Evolutionary conservation across 2,888 invertebrate species (phyloP).

Genomic region (Dynastes maya): DNA sequence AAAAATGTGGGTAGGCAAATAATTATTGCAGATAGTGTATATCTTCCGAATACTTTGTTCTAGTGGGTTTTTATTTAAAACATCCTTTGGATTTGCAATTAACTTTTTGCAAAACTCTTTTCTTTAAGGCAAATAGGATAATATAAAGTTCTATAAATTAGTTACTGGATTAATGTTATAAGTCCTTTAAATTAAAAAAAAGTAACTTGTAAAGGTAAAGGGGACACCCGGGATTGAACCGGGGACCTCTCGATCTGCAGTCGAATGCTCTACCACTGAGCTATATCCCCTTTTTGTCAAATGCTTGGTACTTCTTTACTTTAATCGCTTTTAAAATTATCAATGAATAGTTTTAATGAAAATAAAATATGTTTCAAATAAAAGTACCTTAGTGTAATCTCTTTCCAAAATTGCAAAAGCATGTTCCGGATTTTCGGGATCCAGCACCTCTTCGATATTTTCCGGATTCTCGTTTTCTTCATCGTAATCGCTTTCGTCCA

Average conservation of each 20-base stretch:
- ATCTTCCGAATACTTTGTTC: background rate
- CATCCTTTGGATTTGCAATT: background rate
- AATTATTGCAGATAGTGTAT: background rate
- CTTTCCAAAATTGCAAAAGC: conserved; percentile 66
- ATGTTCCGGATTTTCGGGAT: conserved; percentile 67
- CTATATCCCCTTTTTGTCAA: conserved; percentile 60
- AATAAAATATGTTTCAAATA: too few relatives aligned
- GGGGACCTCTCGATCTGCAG: conserved; percentile 85
- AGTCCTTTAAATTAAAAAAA: too few relatives aligned
- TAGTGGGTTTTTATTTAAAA: background rate
- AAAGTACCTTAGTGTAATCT: conserved; percentile 65
- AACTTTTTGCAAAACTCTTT: too few relatives aligned
- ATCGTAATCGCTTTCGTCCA: conserved; percentile 66
- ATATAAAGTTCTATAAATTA: too few relatives aligned
- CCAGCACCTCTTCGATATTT: conserved; percentile 61
- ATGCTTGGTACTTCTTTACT: too few relatives aligned
- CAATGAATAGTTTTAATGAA: too few relatives aligned
- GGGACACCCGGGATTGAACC: conserved; percentile 85
- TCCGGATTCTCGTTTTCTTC: conserved; percentile 61
- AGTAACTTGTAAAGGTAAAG: conserved; percentile 61
- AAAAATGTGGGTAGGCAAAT: too few relatives aligned
- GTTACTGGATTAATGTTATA: too few relatives aligned
- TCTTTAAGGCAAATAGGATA: too few relatives aligned
- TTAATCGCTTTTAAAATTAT: too few relatives aligned
- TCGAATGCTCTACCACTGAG: conserved; percentile 70